Base-by-base conservation (phyloP, 2,888 invertebrate genomes). In the Argyresthia albistria region DNA sequence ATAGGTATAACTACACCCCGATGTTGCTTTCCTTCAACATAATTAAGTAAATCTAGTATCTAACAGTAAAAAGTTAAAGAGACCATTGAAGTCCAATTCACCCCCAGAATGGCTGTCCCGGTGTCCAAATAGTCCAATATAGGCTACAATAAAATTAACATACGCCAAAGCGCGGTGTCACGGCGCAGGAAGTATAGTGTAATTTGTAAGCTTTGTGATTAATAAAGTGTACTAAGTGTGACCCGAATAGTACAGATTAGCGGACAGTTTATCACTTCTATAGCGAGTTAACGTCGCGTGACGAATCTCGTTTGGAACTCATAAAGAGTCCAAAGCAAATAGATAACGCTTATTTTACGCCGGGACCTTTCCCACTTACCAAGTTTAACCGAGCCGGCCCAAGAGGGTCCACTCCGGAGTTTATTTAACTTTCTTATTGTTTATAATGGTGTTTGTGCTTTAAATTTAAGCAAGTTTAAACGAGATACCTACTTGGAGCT, bases 141-240 rank as follows among this genome's bases (percentile, higher is more conserved):
- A 76, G 67, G 65, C 63, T 69, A 80, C 82, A 73, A 84, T 82
- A 82, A 84, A 83, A 87, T 86, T 86, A 83, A 71, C 87, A 86
- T 87, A 84, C 75, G 65, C 69, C 76, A 72, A 75, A 78, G 76
- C 70, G 67, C 73, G 74, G 76, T 77, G 84, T 82, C 84, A 79
- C 77, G 75, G 68, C 72, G 75, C 83, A 82, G 87, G 87, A 87
- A 86, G 84, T 79, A 75, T 75, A 75, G 70, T 69, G 83, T 86
- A 84, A 86, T 87, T 87, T 87, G 87, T 86, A 82, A 82, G 79
- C 81, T 82, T 87, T 86, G 83, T 86, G 87, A 87, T 87, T 87
- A 87, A 87, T 87, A 87, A 87, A 87, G 74, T 81, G 82, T 79
- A 82, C 83, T 86, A 87, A 87, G 82, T 87, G 87, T 76, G 83